Conservation (phyloP, 2,797 vertebrate species). For the Poecilia picta region DNA sequence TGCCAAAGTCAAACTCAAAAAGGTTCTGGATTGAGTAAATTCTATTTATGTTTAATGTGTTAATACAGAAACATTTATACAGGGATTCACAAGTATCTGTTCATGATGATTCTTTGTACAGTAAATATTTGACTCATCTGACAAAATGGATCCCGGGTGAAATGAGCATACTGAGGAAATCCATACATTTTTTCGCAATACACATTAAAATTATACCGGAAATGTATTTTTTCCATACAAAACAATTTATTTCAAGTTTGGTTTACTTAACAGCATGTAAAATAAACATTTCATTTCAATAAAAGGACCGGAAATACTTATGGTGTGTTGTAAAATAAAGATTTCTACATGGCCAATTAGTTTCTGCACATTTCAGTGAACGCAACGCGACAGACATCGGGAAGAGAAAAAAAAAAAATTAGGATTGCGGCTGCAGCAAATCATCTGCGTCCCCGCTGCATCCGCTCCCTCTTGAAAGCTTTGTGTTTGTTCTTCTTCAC, state of each 20-base stretch:
- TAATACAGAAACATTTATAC: background rate
- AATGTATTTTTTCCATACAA: slow-evolving; percentile 46
- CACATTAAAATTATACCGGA: background rate
- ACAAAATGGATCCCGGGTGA: background rate
- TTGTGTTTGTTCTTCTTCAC: slow-evolving; percentile 84
- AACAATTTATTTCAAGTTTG: slow-evolving; percentile 19
- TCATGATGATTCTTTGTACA: background rate
- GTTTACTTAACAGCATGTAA: slow-evolving; percentile 1
- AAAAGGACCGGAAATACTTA: slow-evolving; percentile 5
- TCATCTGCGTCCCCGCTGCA: slow-evolving; percentile 67
- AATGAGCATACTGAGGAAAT: background rate
- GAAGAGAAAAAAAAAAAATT: background rate
- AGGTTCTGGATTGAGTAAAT: background rate
- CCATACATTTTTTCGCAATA: too few relatives aligned
- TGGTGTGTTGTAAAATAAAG: background rate
- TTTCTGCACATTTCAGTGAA: background rate
- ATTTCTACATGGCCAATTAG: background rate
- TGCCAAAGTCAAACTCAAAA: background rate
- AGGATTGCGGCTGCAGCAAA: background rate
- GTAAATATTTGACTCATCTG: background rate
- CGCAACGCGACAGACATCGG: background rate
- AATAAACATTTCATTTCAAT: too few relatives aligned
- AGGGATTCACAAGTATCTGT: background rate
- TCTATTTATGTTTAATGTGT: background rate
- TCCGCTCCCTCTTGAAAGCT: slow-evolving; percentile 87